Evolutionary conservation across 1,140 invertebrate species (phyloP), one percentile per base, ranked within the genome.

Genomic region (Eciton burchellii): DNA sequence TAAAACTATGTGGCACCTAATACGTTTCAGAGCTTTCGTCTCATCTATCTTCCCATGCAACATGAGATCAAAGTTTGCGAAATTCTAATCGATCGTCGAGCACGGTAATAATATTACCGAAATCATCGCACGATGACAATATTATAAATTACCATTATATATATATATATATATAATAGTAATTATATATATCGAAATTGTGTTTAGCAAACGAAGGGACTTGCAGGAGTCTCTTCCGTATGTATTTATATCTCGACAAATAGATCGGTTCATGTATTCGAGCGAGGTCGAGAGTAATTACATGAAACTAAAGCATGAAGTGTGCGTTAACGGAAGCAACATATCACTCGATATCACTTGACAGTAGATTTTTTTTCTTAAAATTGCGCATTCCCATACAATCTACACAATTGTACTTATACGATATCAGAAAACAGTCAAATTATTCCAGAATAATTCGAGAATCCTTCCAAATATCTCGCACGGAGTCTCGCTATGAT

Each of bases 1-100:
- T 95, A 89, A 35, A 35, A 41, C 0, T 11, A 21, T 1, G 12
- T 9, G 29, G 35, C 24, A n/a, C n/a, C 54, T 52, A 0, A 5
- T 9, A 54, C 52, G 49, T 24, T 76, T 68, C 11, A 19, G 3
- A 70, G 0, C 12, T 56, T 11, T 8, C 2, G 19, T 65, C 19
- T 16, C 0, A 72, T 21, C 0, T 4, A 43, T 82, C 29, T 8
- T 45, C 54, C 3, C 11, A 9, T 57, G 12, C 41, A 14, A 71
- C 43, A 45, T 26, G 19, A 60, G 3, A 21, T 29, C 4, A 5
- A 63, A 52, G 24, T 65, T 47, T 52, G 9, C n/a, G 2, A 76
- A 49, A 21, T 76, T 76, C 5, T 21, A 54, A 54, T 54, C 1
- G 14, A 54, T n/a, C n/a, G n/a, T n/a, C n/a, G n/a, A n/a, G n/a